phyloP scores from a whole-genome alignment of 1,140 invertebrate species.

The Nylanderia fulva region DNA sequence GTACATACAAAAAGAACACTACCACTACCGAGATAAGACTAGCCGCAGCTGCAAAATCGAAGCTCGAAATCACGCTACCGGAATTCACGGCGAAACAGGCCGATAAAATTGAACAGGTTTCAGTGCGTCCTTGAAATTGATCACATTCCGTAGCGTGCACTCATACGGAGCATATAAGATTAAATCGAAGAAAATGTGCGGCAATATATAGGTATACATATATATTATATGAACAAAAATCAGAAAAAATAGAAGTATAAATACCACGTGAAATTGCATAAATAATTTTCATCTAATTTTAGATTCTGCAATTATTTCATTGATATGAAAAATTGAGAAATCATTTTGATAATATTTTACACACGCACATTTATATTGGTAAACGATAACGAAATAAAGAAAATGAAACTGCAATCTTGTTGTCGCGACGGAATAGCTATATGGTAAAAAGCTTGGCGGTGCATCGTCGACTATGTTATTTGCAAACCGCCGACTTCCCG shows the following conservation, averaged over 20 bases:
- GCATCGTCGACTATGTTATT: conserved; percentile 22
- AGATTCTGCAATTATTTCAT: too few relatives aligned
- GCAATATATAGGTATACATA: too few relatives aligned
- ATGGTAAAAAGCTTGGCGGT: background rate
- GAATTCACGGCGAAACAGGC: conserved; percentile 21
- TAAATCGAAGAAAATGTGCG: background rate
- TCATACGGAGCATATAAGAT: background rate
- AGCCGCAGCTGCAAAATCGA: conserved; percentile 12
- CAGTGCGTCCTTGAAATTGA: conserved; percentile 15
- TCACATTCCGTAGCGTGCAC: conserved; percentile 3
- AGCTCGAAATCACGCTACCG: conserved; percentile 27
- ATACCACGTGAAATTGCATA: too few relatives aligned
- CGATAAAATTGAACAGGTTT: conserved; percentile 35
- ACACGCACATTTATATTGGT: too few relatives aligned
- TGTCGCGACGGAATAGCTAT: background rate
- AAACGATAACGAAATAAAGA: background rate
- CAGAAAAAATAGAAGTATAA: too few relatives aligned
- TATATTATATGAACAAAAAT: too few relatives aligned
- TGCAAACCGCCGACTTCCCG: conserved; percentile 44
- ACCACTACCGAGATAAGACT: conserved; percentile 1
- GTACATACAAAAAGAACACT: background rate
- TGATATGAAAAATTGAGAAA: too few relatives aligned
- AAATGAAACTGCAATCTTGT: background rate
- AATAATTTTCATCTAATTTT: too few relatives aligned
- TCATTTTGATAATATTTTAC: too few relatives aligned